These are phyloP conservation scores for Choreutis nemorana DNA, from an alignment of 2,888 invertebrate species.

Conservation along the genomic window DNA sequence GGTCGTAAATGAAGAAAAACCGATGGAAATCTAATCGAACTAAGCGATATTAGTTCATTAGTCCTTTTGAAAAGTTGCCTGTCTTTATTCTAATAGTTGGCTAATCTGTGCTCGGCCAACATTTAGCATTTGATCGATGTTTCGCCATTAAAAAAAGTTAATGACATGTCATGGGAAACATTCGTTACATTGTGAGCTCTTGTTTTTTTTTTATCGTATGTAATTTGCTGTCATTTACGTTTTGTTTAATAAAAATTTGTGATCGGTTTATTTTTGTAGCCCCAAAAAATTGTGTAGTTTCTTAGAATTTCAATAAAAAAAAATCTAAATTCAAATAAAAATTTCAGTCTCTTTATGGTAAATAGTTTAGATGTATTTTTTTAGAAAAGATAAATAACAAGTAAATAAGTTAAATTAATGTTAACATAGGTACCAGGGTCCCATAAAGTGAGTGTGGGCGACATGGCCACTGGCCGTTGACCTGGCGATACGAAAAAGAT, in stretches of 20 bases:
- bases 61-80: too few relatives aligned
- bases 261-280: constrained; percentile 3
- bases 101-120: too few relatives aligned
- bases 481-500: constrained; percentile 15
- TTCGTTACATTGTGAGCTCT: constrained; percentile 14
- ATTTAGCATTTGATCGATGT: constrained; percentile 28
- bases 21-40: too few relatives aligned
- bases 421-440: constrained; percentile 19
- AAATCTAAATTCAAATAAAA: constrained; percentile 9
- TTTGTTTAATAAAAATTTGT: constrained; percentile 1
- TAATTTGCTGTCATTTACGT: constrained; percentile 6
- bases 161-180: constrained; percentile 16
- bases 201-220: constrained; percentile 9
- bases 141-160: constrained; percentile 19
- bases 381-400: constrained; percentile 3
- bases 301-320: background rate
- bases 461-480: constrained; percentile 24
- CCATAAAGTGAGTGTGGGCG: constrained; percentile 27
- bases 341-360: too few relatives aligned
- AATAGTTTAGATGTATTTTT: background rate
- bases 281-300: constrained; percentile 4
- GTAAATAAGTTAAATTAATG: constrained; percentile 17
- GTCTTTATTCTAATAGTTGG: too few relatives aligned
- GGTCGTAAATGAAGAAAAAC: too few relatives aligned
- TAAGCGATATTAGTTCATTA: too few relatives aligned